Evolutionary conservation across 2,113 vertebrate species (phyloP), one percentile per base, ranked within the genome.

Genomic region (Mobula birostris): DNA sequence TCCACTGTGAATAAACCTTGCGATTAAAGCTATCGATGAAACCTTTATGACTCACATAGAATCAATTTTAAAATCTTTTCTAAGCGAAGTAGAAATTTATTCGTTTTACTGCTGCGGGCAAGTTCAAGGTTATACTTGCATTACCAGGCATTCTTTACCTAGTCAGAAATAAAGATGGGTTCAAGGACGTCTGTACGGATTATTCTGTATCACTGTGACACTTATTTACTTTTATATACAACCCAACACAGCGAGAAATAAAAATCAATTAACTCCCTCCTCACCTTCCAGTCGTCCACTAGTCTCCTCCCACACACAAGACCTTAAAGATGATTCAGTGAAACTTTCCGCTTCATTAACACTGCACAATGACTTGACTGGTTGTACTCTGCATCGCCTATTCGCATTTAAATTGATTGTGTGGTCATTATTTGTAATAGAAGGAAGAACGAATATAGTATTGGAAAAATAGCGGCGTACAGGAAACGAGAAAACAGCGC

Each of bases 311-410:
- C 82, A 87, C 72, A 56, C 83, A 9, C 56, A 27, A 17, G 61
- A 90, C 61, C 63, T 58, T 66, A n/a, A 66, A 12, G 58, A 66
- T 19, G 85, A 32, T 88, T 88, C 85, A 68, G 85, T 66, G n/a
- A 68, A 68, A 90, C 61, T 32, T 66, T 17, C 85, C n/a, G 61
- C 70, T 93, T 93, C 91, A 93, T 74, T 24, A 93, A 48, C 68
- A 74, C 68, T 11, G 27, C 40, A 74, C 14, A 56, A 72, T 93
- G 21, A 74, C 68, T 74, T 74, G n/a, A 40, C n/a, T 70, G 12
- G 88, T 48, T 8, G 66, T 29, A 72, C 68, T 76, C 32, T 15
- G 21, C 68, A 21, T 93, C 19, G 4, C 90, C 9, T 24, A 56
- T 61, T 68, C n/a, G 88, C 11, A 66, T 72, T 93, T 74, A 40